These are phyloP conservation scores for Leucophenga maculata DNA, from an alignment of 2,888 invertebrate genomes.

Conservation along the genomic window DNA sequence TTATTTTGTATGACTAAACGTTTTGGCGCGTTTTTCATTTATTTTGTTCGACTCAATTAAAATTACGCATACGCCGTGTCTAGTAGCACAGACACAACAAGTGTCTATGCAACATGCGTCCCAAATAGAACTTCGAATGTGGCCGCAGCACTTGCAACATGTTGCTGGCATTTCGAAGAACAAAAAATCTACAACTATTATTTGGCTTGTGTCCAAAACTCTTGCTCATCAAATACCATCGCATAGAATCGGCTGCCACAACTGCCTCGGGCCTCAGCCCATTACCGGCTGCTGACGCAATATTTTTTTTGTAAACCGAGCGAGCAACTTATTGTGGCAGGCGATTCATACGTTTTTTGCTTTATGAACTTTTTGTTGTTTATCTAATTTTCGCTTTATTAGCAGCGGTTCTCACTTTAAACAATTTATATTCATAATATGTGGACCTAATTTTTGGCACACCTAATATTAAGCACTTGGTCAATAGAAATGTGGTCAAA, in stretches of 20 bases:
- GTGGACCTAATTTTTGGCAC: too few relatives aligned
- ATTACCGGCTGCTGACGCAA: too few relatives aligned
- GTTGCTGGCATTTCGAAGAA: constrained; percentile 29
- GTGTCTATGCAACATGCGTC: constrained; percentile 44
- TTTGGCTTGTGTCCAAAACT: constrained; percentile 16
- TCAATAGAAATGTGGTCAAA: too few relatives aligned
- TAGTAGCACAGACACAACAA: constrained; percentile 49
- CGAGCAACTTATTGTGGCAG: constrained; percentile 14
- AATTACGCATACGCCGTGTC: constrained; percentile 37
- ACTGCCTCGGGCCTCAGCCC: too few relatives aligned
- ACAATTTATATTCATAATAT: neutral
- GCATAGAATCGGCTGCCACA: too few relatives aligned
- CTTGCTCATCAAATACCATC: neutral
- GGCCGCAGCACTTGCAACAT: neutral
- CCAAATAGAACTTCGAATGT: too few relatives aligned
- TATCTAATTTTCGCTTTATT: constrained; percentile 20
- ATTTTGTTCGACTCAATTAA: constrained; percentile 48
- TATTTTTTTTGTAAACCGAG: constrained; percentile 25
- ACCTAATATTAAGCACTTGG: too few relatives aligned
- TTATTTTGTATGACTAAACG: constrained; percentile 2
- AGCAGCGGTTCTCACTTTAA: constrained; percentile 6
- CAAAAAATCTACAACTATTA: neutral
- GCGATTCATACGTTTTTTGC: constrained; percentile 1
- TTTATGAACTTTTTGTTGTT: neutral
- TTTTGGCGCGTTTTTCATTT: too few relatives aligned